A percentile compares a stretch with the other conserved stretches of the same genome.
Conservation (phyloP, 2,888 invertebrate species). For the Eucera pruinosa region DNA sequence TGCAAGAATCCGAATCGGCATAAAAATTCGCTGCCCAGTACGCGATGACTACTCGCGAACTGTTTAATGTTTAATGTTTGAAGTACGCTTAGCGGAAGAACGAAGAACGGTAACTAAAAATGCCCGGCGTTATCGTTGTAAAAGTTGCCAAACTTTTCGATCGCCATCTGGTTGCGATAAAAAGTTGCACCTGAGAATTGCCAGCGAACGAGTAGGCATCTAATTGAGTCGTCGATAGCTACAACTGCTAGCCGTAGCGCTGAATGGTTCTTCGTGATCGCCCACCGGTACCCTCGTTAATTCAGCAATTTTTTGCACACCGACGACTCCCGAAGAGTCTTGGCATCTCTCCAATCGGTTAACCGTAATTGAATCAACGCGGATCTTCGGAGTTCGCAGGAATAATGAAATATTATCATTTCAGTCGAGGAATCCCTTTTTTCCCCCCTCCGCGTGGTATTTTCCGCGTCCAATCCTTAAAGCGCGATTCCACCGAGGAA, state of each 20-base stretch:
- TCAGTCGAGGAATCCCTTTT: background rate
- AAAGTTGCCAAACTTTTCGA: no score
- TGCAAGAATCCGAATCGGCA: no score
- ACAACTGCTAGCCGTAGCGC: background rate
- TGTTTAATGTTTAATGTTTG: no score
- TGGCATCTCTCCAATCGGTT: constrained; percentile 30
- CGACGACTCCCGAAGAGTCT: background rate
- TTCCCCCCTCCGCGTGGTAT: background rate
- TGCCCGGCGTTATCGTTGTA: no score
- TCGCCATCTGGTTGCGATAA: no score
- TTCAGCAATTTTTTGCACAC: background rate
- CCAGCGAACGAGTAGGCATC: background rate
- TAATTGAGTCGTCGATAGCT: constrained; percentile 2
- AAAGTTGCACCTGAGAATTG: background rate
- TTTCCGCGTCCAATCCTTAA: no score
- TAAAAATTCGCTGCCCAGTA: no score
- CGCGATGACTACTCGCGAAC: no score
- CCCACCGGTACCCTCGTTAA: constrained; percentile 1
- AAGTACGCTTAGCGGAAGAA: no score
- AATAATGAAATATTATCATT: background rate
- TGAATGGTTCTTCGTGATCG: constrained; percentile 17
- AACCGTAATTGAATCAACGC: background rate
- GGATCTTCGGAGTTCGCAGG: background rate
- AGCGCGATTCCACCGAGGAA: no score
- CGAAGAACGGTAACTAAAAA: no score